These are phyloP conservation scores for Rhinogobius similis DNA, from an alignment of 2,113 vertebrate species.

Conservation along the genomic window DNA sequence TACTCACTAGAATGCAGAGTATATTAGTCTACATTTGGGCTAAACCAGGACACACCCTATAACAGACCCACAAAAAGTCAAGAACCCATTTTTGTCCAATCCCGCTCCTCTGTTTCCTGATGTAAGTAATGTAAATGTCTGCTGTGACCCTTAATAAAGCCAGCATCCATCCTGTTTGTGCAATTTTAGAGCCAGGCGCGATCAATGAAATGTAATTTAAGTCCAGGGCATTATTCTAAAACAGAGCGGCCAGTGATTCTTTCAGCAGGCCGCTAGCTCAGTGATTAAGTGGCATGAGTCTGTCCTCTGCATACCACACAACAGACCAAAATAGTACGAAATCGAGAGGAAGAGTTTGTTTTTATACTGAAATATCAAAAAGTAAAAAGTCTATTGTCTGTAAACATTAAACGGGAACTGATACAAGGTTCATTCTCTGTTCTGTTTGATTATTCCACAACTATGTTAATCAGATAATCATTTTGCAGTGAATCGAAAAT, in stretches of 20 bases:
- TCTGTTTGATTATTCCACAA: too few relatives aligned
- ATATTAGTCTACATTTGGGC: too few relatives aligned
- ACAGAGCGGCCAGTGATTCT: constrained; percentile 40
- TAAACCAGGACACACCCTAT: too few relatives aligned
- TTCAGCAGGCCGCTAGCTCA: constrained; percentile 54
- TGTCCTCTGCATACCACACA: constrained; percentile 63
- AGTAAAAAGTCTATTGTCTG: not conserved
- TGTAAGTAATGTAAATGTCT: constrained; percentile 55
- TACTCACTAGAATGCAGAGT: too few relatives aligned
- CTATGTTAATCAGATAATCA: too few relatives aligned
- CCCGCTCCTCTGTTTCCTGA: constrained; percentile 50
- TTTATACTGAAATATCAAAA: not conserved
- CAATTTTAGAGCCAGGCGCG: constrained; percentile 60
- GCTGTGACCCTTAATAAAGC: constrained; percentile 57
- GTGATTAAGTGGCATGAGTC: constrained; percentile 65
- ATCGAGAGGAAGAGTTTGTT: not conserved
- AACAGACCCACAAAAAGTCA: constrained; percentile 15
- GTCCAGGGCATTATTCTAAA: constrained; percentile 70
- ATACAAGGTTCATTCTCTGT: not conserved
- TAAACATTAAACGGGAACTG: not conserved
- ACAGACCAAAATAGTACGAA: not conserved
- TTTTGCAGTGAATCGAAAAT: too few relatives aligned
- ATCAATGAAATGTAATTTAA: constrained; percentile 74
- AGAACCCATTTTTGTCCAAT: constrained; percentile 44
- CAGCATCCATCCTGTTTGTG: constrained; percentile 57